Conservation (phyloP, 2,888 invertebrate genomes). For the Megastigmus dorsalis region DNA sequence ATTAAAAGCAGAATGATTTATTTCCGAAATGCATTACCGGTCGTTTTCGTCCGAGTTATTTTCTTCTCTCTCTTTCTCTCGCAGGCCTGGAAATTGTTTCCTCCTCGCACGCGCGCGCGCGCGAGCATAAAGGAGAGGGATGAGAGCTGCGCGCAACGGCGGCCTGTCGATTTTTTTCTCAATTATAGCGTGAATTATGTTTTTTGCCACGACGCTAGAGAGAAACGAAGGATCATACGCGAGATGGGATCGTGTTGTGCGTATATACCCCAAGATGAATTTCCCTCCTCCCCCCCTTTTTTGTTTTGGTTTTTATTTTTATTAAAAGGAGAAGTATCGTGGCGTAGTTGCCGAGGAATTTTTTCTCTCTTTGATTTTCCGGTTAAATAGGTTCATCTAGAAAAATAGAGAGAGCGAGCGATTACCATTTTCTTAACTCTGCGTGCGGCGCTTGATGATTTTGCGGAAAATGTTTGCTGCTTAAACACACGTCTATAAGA, state of each 20-base stretch:
- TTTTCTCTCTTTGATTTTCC: conserved; percentile 10
- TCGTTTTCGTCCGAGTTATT: background rate
- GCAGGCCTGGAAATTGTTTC: conserved; percentile 41
- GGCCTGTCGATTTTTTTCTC: conserved; percentile 5
- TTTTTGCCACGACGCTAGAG: conserved; percentile 3
- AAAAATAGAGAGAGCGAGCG: background rate
- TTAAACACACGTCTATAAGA: too few relatives aligned
- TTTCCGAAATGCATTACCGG: conserved; percentile 49
- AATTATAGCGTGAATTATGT: conserved; percentile 40
- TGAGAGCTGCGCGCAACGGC: too few relatives aligned
- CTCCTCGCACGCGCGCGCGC: too few relatives aligned
- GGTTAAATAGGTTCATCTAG: background rate
- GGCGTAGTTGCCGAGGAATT: background rate
- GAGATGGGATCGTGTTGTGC: conserved; percentile 5
- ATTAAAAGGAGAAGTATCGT: conserved; percentile 10
- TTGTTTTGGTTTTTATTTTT: conserved; percentile 2
- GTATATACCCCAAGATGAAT: background rate
- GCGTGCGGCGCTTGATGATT: too few relatives aligned
- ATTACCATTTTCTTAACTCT: conserved; percentile 11
- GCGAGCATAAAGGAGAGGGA: background rate
- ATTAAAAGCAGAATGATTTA: conserved; percentile 41
- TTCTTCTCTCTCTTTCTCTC: too few relatives aligned
- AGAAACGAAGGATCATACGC: too few relatives aligned
- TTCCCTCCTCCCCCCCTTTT: background rate
- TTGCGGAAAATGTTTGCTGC: too few relatives aligned